These are phyloP conservation scores for Emmelina monodactyla DNA, from an alignment of 2,888 invertebrate species.

Conservation along the genomic window DNA sequence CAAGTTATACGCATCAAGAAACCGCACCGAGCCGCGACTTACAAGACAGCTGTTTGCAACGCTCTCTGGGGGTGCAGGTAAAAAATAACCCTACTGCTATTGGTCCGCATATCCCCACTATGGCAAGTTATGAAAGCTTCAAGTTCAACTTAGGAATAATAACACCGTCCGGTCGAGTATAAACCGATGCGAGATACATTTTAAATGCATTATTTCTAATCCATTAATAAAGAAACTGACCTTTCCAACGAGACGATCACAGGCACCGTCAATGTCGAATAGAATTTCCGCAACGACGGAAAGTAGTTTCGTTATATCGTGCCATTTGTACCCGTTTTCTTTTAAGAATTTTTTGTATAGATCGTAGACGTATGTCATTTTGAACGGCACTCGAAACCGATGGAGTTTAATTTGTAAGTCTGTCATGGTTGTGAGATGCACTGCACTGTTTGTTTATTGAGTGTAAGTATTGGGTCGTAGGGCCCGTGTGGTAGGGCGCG, in stretches of 20 bases:
- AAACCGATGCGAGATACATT: neutral
- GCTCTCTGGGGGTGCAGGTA: slow-evolving; percentile 40
- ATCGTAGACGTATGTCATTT: slow-evolving; percentile 47
- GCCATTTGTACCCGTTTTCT: slow-evolving; percentile 59
- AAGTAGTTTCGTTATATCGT: slow-evolving; percentile 52
- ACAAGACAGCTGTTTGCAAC: slow-evolving; percentile 9
- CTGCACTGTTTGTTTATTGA: slow-evolving; percentile 23
- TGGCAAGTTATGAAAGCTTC: neutral
- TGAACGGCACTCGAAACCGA: slow-evolving; percentile 33
- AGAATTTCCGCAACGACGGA: slow-evolving; percentile 50
- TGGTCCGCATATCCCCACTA: slow-evolving; percentile 16
- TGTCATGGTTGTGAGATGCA: slow-evolving; percentile 35
- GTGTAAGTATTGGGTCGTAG: too few relatives aligned
- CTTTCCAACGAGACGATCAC: slow-evolving; percentile 48
- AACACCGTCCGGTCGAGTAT: neutral
- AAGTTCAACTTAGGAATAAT: neutral
- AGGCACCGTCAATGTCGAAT: slow-evolving; percentile 54
- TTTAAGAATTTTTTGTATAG: slow-evolving; percentile 55
- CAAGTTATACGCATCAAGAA: neutral
- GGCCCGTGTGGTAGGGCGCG: too few relatives aligned
- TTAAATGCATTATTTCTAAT: neutral
- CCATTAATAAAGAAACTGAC: slow-evolving; percentile 32
- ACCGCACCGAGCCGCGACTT: too few relatives aligned
- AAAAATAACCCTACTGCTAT: slow-evolving; percentile 22
- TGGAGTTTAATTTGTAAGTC: slow-evolving; percentile 41